Percentiles rank a stretch among this genome's conserved stretches.
phyloP scores from a whole-genome alignment of 2,888 invertebrate genomes.

The Brenthis ino region DNA sequence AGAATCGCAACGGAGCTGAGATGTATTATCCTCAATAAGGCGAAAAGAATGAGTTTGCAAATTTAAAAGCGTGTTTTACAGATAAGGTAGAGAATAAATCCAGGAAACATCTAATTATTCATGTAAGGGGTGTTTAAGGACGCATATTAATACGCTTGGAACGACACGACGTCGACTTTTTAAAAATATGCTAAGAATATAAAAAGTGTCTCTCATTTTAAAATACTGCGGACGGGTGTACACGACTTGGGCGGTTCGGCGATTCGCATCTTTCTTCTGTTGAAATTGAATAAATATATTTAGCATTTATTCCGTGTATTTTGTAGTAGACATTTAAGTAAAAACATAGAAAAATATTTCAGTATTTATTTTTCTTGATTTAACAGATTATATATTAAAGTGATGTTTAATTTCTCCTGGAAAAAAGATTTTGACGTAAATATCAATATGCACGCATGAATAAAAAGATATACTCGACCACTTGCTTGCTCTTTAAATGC shows the following conservation, averaged over 20 bases:
- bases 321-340: constrained; percentile 4
- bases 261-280: constrained; percentile 60
- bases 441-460: no score
- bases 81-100: constrained; percentile 74
- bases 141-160: constrained; percentile 71
- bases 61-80: constrained; percentile 78
- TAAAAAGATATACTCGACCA: no score
- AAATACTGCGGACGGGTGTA: constrained; percentile 62
- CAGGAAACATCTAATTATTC: constrained; percentile 80
- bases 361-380: no score
- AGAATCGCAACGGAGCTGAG: constrained; percentile 73
- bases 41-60: constrained; percentile 79
- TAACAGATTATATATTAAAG: no score
- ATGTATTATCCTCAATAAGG: constrained; percentile 81
- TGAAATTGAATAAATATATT: constrained; percentile 58
- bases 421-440: no score
- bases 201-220: constrained; percentile 71
- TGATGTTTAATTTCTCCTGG: no score
- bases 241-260: constrained; percentile 73
- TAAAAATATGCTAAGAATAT: constrained; percentile 67
- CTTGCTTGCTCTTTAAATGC: no score
- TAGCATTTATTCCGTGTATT: constrained; percentile 45
- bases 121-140: constrained; percentile 78
- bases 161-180: constrained; percentile 55
- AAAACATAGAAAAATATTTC: not conserved